Conservation (phyloP, 2,888 invertebrate species). For the Lobophora halterata region DNA sequence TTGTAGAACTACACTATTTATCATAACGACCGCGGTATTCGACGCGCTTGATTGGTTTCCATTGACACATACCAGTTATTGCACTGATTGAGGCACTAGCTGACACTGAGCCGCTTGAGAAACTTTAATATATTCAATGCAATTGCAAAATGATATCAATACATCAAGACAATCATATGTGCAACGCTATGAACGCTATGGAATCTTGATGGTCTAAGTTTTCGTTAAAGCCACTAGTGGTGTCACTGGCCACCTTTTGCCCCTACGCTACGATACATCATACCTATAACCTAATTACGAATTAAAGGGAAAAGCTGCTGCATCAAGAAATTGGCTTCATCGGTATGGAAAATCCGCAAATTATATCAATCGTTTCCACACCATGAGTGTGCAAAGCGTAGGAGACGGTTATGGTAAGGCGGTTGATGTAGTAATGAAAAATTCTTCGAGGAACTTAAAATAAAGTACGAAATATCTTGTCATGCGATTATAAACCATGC, state of each 20-base stretch:
- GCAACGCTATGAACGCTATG: too few relatives aligned
- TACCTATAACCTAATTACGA: slow-evolving; percentile 16
- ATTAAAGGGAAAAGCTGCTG: slow-evolving; percentile 5
- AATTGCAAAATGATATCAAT: slow-evolving; percentile 14
- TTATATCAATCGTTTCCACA: slow-evolving; percentile 12
- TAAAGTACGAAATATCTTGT: slow-evolving; percentile 15
- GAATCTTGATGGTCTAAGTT: too few relatives aligned
- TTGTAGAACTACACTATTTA: slow-evolving; percentile 25
- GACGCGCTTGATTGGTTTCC: slow-evolving; percentile 40
- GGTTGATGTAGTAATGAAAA: slow-evolving; percentile 26
- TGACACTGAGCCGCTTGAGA: slow-evolving; percentile 25
- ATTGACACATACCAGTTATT: slow-evolving; percentile 41
- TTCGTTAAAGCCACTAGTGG: slow-evolving; percentile 20
- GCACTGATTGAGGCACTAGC: slow-evolving; percentile 25
- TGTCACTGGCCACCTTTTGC: slow-evolving; percentile 4
- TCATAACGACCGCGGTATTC: slow-evolving; percentile 32
- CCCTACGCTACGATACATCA: slow-evolving; percentile 13
- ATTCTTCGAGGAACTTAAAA: slow-evolving; percentile 31
- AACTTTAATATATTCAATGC: slow-evolving; percentile 23
- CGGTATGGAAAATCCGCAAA: too few relatives aligned
- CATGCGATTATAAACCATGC: slow-evolving; percentile 20
- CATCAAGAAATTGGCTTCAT: too few relatives aligned
- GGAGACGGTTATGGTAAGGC: slow-evolving; percentile 30
- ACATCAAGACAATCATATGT: too few relatives aligned
- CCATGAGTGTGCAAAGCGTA: slow-evolving; percentile 21